Evolutionary conservation across 1,140 invertebrate species (phyloP), one percentile per base, ranked within the genome.

Genomic region (Lasaia peninsularis): DNA sequence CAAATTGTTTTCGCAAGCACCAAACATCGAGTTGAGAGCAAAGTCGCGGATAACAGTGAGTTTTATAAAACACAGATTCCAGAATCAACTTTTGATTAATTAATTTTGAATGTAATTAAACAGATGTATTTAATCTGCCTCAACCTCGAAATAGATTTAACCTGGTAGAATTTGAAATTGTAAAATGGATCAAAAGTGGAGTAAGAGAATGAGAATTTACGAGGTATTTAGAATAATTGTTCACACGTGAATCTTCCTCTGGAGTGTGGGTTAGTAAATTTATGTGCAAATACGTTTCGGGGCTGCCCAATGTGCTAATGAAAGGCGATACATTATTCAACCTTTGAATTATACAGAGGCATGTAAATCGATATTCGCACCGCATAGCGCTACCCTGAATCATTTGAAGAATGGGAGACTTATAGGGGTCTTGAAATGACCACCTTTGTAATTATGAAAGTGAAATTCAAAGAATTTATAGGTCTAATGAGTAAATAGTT

Each of bases 301-400:
- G 75, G 73, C 80, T 81, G 76, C 67, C 80, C 82, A 78, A 88
- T 86, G 85, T 86, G 83, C 81, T 88, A 88, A 88, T 88, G 85
- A 88, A 88, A 86, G 83, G 80, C 78, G 79, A 88, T 88, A 88
- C 85, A 88, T 88, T 86, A 88, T 88, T 88, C 83, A 88, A 78
- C 78, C 80, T 76, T 79, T 82, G 80, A 86, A 86, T 85, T 88
- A 88, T 86, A 88, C 85, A 84, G 82, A 78, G 81, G 76, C 81
- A 86, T 88, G 82, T 85, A 86, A 85, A 88, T 88, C 85, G 83
- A 88, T 86, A 86, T 80, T 86, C 85, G 81, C 85, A 85, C 79
- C 80, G 76, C 78, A 83, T 77, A 81, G 78, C n/a, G n/a, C n/a
- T 78, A 79, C 78, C 66, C 73, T 67, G 71, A 79, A 80, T 74